A percentile compares a stretch with the other conserved stretches of the same genome.
These are phyloP conservation scores for Lathronympha strigana DNA, from an alignment of 2,888 invertebrate species.

Conservation along the genomic window DNA sequence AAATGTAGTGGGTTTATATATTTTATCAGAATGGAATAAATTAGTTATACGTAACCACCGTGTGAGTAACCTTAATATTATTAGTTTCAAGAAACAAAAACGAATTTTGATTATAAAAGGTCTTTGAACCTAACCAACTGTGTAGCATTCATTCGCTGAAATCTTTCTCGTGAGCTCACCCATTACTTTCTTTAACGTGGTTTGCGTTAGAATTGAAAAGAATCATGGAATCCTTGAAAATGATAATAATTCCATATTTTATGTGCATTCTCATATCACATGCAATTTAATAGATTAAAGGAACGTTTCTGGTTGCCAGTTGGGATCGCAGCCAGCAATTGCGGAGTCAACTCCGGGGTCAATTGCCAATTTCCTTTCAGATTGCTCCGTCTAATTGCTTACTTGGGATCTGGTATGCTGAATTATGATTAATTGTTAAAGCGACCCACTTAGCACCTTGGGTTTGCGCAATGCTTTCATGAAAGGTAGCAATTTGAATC, in stretches of 20 bases:
- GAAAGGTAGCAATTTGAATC: not conserved
- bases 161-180: too few relatives aligned
- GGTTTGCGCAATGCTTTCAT: conserved; percentile 1
- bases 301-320: conserved; percentile 44
- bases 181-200: too few relatives aligned
- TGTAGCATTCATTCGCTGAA: too few relatives aligned
- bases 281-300: not conserved
- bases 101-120: too few relatives aligned
- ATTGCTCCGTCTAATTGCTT: conserved; percentile 76
- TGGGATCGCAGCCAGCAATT: conserved; percentile 61
- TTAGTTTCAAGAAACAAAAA: too few relatives aligned
- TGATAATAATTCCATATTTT: not conserved
- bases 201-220: too few relatives aligned
- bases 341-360: conserved; percentile 76
- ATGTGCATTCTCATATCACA: not conserved
- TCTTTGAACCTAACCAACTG: too few relatives aligned
- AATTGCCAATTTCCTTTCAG: conserved; percentile 81
- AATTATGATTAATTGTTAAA: conserved; percentile 51
- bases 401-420: conserved; percentile 54
- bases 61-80: too few relatives aligned
- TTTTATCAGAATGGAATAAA: too few relatives aligned
- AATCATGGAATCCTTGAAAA: too few relatives aligned
- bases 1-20: too few relatives aligned
- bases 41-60: too few relatives aligned
- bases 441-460: conserved; percentile 32